A percentile compares a stretch with the other conserved stretches of the same genome.
These are phyloP conservation scores for Salmo trutta DNA, from an alignment of 2,797 vertebrate species.

Conservation along the genomic window DNA sequence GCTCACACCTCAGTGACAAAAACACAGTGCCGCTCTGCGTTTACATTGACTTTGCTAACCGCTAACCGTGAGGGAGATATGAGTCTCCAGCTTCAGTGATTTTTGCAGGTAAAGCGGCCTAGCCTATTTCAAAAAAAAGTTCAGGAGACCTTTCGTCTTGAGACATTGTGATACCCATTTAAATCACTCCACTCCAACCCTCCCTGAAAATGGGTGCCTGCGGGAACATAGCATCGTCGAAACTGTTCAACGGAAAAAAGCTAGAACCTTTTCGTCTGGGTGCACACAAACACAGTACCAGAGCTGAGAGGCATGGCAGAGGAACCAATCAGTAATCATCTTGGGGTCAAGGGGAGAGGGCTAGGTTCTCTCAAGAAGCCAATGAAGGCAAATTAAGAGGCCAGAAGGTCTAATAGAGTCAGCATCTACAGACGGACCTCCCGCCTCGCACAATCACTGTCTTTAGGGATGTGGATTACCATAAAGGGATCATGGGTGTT, in stretches of 20 bases:
- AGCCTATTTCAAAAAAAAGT: background rate
- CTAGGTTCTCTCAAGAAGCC: background rate
- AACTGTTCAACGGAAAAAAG: background rate
- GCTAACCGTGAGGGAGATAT: too few species aligned
- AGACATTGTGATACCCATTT: background rate
- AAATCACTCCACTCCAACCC: background rate
- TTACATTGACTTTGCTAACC: too few species aligned
- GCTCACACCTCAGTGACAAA: background rate
- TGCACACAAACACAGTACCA: background rate
- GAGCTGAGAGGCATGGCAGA: background rate
- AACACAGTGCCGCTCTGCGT: too few species aligned
- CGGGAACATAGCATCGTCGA: background rate
- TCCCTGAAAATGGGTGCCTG: background rate
- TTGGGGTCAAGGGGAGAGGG: background rate
- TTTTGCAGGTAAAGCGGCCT: background rate
- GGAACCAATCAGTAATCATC: background rate
- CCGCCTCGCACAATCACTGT: background rate
- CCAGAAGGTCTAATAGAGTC: background rate
- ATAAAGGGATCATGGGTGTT: background rate
- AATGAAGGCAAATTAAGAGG: background rate
- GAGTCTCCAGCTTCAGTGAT: too few species aligned
- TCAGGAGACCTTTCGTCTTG: background rate
- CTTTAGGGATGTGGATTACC: background rate
- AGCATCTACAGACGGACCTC: background rate
- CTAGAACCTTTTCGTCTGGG: background rate